Percentiles rank a stretch among this genome's conserved stretches.
Evolutionary conservation across 2,113 vertebrate species (phyloP).

Genomic region (Coreoperca whiteheadi): DNA sequence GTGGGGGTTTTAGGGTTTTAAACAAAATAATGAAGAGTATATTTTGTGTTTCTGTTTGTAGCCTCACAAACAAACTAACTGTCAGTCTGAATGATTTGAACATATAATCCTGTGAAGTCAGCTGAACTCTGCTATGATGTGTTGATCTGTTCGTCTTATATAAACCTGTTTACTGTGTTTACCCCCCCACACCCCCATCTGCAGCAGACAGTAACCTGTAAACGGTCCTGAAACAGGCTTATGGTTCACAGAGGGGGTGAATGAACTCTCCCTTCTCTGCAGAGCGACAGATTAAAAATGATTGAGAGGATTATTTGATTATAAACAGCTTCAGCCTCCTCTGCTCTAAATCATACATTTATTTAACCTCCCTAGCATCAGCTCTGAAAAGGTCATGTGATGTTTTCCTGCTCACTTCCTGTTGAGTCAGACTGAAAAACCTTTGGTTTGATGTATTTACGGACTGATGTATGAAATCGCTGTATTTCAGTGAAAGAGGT

Average conservation of each 20-base stretch:
- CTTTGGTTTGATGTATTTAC: too few relatives aligned
- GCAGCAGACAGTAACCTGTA: background rate
- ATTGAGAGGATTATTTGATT: background rate
- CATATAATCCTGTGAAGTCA: background rate
- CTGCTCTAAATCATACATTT: constrained; percentile 16
- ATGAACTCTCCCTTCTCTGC: background rate
- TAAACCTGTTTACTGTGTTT: background rate
- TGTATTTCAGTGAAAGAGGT: background rate
- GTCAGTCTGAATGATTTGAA: background rate
- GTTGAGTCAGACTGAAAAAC: background rate
- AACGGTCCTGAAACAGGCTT: background rate
- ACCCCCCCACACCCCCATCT: background rate
- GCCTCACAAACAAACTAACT: background rate
- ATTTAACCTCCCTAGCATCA: background rate
- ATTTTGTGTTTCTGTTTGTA: background rate
- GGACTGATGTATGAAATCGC: background rate
- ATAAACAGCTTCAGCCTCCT: constrained; percentile 4
- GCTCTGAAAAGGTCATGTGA: background rate
- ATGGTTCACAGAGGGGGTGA: background rate
- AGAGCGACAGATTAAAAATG: background rate
- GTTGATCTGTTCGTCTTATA: background rate
- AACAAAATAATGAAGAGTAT: background rate
- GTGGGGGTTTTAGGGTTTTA: background rate
- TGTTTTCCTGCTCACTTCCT: background rate
- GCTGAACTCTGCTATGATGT: background rate